Evolutionary conservation across 2,113 vertebrate species (phyloP).

Genomic region (Mesitornis unicolor): DNA sequence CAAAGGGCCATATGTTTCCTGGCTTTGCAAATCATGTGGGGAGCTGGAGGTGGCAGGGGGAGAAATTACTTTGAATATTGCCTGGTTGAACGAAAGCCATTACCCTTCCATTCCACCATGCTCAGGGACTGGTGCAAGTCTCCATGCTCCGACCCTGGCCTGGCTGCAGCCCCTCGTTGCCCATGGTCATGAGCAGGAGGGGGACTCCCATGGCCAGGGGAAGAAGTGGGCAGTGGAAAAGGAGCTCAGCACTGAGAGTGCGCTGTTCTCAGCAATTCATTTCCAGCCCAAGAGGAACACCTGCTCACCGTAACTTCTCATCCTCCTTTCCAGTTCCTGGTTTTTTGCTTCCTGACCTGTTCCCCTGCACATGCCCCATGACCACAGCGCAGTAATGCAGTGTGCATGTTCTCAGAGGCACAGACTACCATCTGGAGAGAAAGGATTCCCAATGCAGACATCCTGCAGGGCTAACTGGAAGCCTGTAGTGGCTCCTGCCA

Average conservation of each 20-base stretch:
- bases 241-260: neutral
- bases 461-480: neutral
- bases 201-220: neutral
- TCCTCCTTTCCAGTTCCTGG: neutral
- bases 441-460: fast-evolving
- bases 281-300: neutral
- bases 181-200: neutral
- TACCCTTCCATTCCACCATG: neutral
- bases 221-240: neutral
- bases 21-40: neutral
- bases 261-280: neutral
- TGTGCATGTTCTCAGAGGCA: neutral
- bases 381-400: neutral
- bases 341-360: neutral
- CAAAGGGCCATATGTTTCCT: neutral
- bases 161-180: neutral
- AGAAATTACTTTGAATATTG: neutral
- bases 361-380: neutral
- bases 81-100: neutral
- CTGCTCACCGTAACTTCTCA: neutral
- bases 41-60: neutral
- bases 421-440: neutral
- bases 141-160: fast-evolving
- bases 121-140: fast-evolving
- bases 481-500: neutral